Evolutionary conservation across 2,113 vertebrate genomes (phyloP).

Genomic region (Stegostoma tigrinum): DNA sequence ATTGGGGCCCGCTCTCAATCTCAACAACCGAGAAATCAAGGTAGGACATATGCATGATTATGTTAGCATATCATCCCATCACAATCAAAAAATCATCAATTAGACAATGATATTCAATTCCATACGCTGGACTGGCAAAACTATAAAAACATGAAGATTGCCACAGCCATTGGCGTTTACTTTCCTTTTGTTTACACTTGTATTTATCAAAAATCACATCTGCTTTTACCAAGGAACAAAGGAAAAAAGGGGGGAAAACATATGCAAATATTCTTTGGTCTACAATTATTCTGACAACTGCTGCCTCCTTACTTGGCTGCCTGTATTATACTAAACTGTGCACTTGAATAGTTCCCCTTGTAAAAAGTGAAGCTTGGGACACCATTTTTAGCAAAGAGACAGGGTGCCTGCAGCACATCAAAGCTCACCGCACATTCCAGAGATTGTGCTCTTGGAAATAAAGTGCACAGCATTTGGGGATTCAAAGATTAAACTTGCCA

Average conservation of each 20-base stretch:
- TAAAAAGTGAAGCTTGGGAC: neutral
- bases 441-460: neutral
- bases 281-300: slow-evolving; percentile 7
- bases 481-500: slow-evolving; percentile 19
- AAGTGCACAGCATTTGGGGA: neutral
- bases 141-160: no score
- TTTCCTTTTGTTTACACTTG: neutral
- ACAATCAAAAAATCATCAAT: neutral
- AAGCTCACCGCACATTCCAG: slow-evolving; percentile 14
- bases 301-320: neutral
- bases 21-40: neutral
- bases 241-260: neutral
- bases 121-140: neutral
- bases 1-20: neutral
- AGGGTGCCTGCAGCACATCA: slow-evolving; percentile 23
- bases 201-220: neutral
- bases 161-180: neutral
- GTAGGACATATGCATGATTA: neutral
- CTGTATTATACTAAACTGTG: neutral
- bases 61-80: neutral
- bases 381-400: neutral
- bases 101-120: neutral
- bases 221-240: neutral
- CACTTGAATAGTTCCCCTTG: neutral
- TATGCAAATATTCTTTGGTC: neutral